Conservation (phyloP, 2,888 invertebrate species). For the Acleris literana region DNA sequence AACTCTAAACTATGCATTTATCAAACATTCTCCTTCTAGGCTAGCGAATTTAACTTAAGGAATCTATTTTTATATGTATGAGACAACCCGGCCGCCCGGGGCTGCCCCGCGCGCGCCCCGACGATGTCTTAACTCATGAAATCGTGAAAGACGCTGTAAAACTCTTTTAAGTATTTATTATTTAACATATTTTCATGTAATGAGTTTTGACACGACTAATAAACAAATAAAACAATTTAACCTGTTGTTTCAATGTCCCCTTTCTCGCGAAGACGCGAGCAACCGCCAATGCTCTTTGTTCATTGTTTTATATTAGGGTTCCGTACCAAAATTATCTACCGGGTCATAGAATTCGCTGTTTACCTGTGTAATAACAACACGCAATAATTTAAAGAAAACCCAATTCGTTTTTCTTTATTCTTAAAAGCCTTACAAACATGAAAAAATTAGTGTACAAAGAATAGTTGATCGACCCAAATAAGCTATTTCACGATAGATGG, state of each 20-base stretch:
- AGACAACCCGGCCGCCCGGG: constrained; percentile 20
- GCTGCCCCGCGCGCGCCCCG: not conserved
- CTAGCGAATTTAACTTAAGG: constrained; percentile 59
- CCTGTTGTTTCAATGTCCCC: constrained; percentile 13
- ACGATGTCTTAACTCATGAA: constrained; percentile 43
- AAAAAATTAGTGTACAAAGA: too few relatives aligned
- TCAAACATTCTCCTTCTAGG: constrained; percentile 69
- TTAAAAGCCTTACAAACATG: too few relatives aligned
- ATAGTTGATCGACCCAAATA: too few relatives aligned
- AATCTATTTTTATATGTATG: constrained; percentile 78
- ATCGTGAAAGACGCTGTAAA: constrained; percentile 39
- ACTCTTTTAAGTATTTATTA: constrained; percentile 52
- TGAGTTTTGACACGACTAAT: constrained; percentile 68
- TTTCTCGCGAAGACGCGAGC: not conserved
- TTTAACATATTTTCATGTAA: constrained; percentile 62
- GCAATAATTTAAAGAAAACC: too few relatives aligned
- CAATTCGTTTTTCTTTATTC: too few relatives aligned
- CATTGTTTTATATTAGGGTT: too few relatives aligned
- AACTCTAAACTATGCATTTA: constrained; percentile 75
- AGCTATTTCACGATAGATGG: too few relatives aligned
- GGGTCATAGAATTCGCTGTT: too few relatives aligned
- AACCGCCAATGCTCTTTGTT: too few relatives aligned
- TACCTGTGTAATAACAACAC: too few relatives aligned
- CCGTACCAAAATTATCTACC: too few relatives aligned
- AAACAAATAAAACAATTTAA: constrained; percentile 47